phyloP scores from a whole-genome alignment of 2,113 vertebrate genomes.

The Mustelus asterias region DNA sequence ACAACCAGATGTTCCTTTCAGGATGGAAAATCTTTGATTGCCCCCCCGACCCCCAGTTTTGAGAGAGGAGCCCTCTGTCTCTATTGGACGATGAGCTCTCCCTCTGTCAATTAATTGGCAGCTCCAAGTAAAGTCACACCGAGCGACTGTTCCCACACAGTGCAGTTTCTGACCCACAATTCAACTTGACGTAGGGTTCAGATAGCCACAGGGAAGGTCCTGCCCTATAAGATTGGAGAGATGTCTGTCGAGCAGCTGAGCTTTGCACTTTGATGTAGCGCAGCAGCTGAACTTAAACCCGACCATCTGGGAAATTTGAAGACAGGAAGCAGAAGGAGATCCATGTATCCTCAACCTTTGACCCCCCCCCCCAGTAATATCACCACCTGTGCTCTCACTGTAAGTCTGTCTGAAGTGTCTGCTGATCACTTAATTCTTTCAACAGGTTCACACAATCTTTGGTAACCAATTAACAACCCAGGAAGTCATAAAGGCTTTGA shows the following conservation, averaged over 20 bases:
- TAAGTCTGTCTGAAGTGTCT: background rate
- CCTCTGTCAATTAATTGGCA: too few relatives aligned
- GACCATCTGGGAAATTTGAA: background rate
- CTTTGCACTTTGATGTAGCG: background rate
- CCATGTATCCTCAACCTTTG: background rate
- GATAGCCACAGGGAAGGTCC: too few relatives aligned
- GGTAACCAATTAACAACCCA: background rate
- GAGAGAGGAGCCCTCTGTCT: too few relatives aligned
- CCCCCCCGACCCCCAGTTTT: too few relatives aligned
- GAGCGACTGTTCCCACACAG: too few relatives aligned
- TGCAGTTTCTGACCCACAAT: too few relatives aligned
- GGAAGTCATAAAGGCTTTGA: background rate
- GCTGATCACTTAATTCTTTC: background rate
- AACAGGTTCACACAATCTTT: background rate
- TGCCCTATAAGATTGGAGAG: background rate
- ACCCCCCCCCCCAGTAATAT: background rate
- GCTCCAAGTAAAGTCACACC: too few relatives aligned
- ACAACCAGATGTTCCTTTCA: too few relatives aligned
- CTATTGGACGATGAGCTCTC: too few relatives aligned
- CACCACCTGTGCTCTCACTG: background rate
- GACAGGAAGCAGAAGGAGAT: background rate
- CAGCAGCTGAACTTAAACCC: background rate
- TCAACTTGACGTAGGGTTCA: too few relatives aligned
- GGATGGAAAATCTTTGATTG: too few relatives aligned
- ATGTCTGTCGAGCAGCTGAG: background rate